Evolutionary conservation across 2,113 vertebrate genomes (phyloP), one percentile per base, ranked within the genome.

Genomic region (Rhinichthys klamathensis): DNA sequence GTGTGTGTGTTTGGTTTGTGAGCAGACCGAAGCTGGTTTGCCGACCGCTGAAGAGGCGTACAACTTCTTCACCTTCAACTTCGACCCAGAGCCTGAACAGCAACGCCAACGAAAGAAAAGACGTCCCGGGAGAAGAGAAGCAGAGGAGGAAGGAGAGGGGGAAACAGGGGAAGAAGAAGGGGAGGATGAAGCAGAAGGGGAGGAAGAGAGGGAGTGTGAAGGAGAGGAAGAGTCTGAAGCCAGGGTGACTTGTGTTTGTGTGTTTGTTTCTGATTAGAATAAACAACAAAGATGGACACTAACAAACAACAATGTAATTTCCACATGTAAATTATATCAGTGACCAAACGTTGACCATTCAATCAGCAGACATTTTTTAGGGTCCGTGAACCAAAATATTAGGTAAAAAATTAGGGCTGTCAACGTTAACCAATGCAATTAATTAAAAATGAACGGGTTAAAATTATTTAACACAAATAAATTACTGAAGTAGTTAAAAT

Each of bases 11-110:
- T 81, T 84, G 46, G 10, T 18, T 5, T 12, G 23, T 38, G 83
- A 58, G 6, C 74, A 95, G 96, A 74, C 84, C 3, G 95, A 92
- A 0, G 93, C 90, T 65, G 95, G 93, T 65, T 89, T 95, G 58
- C 97, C 97, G 9, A 95, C 96, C 1, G 89, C 94, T 10, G 96
- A 98, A 83, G 97, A 98, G 85, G 94, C 97, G 0, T 99, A 95
- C 87, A 95, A 96, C 85, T 99, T 99, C 90, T 99, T 99, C 86
- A 99, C 97, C 0, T 96, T 96, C 67, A 95, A 92, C 94, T 99
- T 97, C 92, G 96, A 97, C 88, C 91, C 96, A 0, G 94, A 97
- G n/a, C 94, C 93, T 79, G 58, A 87, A 58, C 91, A 91, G 1
- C 74, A 4, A 23, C n/a, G 58, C 21, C 91, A 93, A 8, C 85